phyloP scores from a whole-genome alignment of 37 sponge, comb jelly and placozoan genomes.

The Cliona cf. orientalis region DNA sequence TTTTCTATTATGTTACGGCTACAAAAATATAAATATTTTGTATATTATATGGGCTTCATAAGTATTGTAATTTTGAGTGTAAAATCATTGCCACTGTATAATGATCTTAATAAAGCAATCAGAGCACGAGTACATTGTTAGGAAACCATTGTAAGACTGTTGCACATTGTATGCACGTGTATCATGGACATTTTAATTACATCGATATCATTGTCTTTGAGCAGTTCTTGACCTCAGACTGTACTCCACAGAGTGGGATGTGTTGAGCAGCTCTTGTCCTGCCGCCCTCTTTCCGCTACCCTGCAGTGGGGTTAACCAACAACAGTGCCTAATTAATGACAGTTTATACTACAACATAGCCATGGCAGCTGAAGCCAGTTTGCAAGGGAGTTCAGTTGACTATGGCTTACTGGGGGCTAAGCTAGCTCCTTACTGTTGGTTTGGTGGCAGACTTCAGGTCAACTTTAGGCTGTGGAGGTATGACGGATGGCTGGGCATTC shows the following conservation, averaged over 20 bases:
- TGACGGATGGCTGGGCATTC: conserved; percentile 48
- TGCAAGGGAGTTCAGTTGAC: not conserved
- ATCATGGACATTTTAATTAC: not conserved
- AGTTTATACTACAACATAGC: not conserved
- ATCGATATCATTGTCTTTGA: not conserved
- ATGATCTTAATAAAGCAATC: not conserved
- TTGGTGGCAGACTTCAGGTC: conserved; percentile 41
- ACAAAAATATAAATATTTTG: no score
- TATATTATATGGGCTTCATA: no score
- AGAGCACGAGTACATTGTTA: not conserved
- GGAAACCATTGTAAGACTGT: not conserved
- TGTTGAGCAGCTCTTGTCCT: conserved; percentile 40
- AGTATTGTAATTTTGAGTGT: no score
- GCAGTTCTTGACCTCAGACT: conserved; percentile 19
- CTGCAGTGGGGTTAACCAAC: no score
- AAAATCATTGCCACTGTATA: not conserved
- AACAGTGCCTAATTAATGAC: not conserved
- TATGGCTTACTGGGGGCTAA: not conserved
- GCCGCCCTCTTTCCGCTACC: no score
- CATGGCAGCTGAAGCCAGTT: not conserved
- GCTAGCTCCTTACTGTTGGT: not conserved
- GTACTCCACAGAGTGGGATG: conserved; percentile 54
- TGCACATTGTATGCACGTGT: not conserved
- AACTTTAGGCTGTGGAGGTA: conserved; percentile 47
- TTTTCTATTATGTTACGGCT: no score